Evolutionary conservation across 1,140 invertebrate species (phyloP).

Genomic region (Pseudomyrmex gracilis): DNA sequence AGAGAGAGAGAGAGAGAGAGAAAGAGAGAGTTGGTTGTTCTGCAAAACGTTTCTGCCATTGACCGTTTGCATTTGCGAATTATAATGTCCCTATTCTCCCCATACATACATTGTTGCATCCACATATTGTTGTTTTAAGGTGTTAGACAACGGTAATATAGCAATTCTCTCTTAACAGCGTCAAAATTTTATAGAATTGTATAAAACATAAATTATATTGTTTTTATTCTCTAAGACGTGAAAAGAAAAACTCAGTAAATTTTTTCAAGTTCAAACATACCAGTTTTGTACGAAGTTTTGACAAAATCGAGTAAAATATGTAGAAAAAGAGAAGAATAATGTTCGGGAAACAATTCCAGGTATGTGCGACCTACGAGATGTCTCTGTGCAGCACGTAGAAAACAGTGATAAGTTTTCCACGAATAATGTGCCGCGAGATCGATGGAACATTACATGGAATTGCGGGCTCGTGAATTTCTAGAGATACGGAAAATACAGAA

Average conservation of each 20-base stretch:
- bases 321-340: too few species aligned
- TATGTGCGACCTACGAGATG: conserved; percentile 4
- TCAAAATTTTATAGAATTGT: not conserved
- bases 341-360: conserved; percentile 1
- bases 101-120: too few species aligned
- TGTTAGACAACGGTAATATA: not conserved
- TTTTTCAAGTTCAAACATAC: too few species aligned
- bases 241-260: too few species aligned
- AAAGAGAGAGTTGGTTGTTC: conserved; percentile 57
- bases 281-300: too few species aligned
- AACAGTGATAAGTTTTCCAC: conserved; percentile 32
- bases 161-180: not conserved
- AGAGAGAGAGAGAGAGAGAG: conserved; percentile 13
- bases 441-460: conserved; percentile 39
- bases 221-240: too few species aligned
- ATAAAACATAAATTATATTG: not conserved
- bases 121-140: too few species aligned
- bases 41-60: conserved; percentile 66
- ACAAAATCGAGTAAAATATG: too few species aligned
- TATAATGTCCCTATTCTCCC: not conserved
- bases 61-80: conserved; percentile 59
- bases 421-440: conserved; percentile 4
- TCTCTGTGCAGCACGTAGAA: not conserved
- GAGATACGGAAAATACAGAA: conserved; percentile 1
- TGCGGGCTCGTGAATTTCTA: not conserved